Evolutionary conservation across 2,888 invertebrate species (phyloP).

Genomic region (Stenolophus ochropezus): DNA sequence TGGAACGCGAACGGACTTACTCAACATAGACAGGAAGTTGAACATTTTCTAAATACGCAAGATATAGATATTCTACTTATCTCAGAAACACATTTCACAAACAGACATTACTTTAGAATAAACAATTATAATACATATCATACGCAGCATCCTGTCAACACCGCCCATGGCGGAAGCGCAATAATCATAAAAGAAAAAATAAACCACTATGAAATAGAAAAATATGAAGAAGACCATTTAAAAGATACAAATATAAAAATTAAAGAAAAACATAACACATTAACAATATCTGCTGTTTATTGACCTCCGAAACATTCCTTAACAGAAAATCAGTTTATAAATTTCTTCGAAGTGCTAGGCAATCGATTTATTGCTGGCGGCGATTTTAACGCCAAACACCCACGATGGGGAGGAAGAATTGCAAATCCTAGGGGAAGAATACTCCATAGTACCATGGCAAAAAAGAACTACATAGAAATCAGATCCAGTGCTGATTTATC

Average conservation of each 20-base stretch:
- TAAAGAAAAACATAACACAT: neutral
- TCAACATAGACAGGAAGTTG: constrained; percentile 34
- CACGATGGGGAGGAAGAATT: neutral
- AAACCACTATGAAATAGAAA: constrained; percentile 56
- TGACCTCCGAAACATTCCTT: neutral
- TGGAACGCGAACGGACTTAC: constrained; percentile 47
- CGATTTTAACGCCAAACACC: neutral
- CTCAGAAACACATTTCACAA: constrained; percentile 62
- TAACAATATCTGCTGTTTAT: neutral
- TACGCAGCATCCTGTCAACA: constrained; percentile 58
- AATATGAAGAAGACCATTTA: constrained; percentile 51
- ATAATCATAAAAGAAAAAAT: constrained; percentile 60
- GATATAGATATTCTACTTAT: constrained; percentile 60
- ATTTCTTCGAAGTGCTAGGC: neutral
- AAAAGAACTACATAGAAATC: neutral
- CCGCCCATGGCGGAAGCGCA: constrained; percentile 59
- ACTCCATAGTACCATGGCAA: neutral
- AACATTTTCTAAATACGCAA: constrained; percentile 47
- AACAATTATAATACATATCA: constrained; percentile 53
- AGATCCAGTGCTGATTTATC: neutral
- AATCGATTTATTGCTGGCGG: neutral
- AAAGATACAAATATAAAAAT: constrained; percentile 53
- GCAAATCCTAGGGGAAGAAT: neutral
- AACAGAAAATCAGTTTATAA: neutral
- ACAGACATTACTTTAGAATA: constrained; percentile 54